These are phyloP conservation scores for Turritopsis rubra DNA, from an alignment of 30 jellyfish, hydroid and myxozoan genomes.

Conservation along the genomic window DNA sequence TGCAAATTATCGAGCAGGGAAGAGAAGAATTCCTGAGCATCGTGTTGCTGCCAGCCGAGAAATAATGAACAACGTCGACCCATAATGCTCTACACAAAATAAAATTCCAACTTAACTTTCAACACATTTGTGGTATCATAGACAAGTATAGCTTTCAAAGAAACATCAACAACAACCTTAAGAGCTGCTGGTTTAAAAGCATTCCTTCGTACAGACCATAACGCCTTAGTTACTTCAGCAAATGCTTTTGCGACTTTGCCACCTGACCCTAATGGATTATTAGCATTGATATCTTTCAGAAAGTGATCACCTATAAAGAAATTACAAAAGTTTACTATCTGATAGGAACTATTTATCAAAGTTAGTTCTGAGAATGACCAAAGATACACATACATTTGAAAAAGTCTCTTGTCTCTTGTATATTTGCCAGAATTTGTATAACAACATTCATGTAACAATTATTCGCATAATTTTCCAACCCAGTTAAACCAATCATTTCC, in stretches of 20 bases:
- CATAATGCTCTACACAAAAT: constrained; percentile 60
- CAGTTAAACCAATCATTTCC: constrained; percentile 57
- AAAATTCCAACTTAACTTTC: not conserved
- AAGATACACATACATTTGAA: constrained; percentile 36
- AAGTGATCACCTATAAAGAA: constrained; percentile 51
- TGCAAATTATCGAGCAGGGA: constrained; percentile 84
- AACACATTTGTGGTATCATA: not conserved
- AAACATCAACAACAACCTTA: constrained; percentile 41
- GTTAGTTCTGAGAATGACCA: not conserved
- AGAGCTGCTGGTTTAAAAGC: constrained; percentile 67
- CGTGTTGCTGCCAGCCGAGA: constrained; percentile 84
- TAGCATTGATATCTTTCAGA: constrained; percentile 42
- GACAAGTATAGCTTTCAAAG: not conserved
- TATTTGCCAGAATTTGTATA: constrained; percentile 73
- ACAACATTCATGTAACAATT: constrained; percentile 93
- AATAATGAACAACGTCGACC: constrained; percentile 69
- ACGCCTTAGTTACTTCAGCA: constrained; percentile 63
- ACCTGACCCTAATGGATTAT: constrained; percentile 87
- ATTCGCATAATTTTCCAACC: constrained; percentile 81
- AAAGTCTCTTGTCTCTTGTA: constrained; percentile 63
- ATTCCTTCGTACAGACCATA: constrained; percentile 55
- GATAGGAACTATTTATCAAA: not conserved
- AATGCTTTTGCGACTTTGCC: constrained; percentile 89
- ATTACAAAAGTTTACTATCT: not conserved
- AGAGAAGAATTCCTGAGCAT: constrained; percentile 90